Conservation (phyloP, 2,797 vertebrate species). For the Danionella dracula region DNA sequence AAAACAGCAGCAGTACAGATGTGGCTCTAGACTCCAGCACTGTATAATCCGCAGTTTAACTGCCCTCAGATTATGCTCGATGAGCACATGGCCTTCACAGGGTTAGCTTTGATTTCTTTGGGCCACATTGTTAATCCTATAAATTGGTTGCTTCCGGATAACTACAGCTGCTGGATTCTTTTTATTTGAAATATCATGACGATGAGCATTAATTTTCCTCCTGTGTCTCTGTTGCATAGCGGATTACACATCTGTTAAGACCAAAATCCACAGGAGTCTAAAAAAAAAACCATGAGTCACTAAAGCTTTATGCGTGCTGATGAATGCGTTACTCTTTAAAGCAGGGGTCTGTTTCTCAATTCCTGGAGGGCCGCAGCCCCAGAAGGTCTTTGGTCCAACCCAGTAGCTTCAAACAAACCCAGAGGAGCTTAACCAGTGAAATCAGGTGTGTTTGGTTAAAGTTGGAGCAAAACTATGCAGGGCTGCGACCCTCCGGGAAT, state of each 20-base stretch:
- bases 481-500: no score
- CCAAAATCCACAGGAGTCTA: conserved; percentile 13
- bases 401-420: no score
- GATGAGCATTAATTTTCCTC: conserved; percentile 45
- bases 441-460: no score
- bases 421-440: no score
- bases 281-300: neutral
- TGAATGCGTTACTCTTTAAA: neutral
- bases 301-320: neutral
- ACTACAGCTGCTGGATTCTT: conserved; percentile 26
- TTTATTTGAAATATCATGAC: conserved; percentile 14
- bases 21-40: conserved; percentile 43
- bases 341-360: no score
- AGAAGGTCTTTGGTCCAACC: no score
- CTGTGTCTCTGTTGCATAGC: conserved; percentile 5
- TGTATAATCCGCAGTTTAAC: conserved; percentile 65
- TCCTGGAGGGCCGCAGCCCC: no score
- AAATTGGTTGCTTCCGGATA: conserved; percentile 39
- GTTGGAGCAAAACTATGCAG: no score
- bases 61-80: conserved; percentile 66
- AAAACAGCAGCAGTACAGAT: no score
- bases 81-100: conserved; percentile 59
- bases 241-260: conserved; percentile 35
- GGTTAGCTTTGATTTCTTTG: conserved; percentile 65
- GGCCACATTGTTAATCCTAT: conserved; percentile 61